Evolutionary conservation across 2,888 invertebrate species (phyloP).

Genomic region (Uloborus plumipes): DNA sequence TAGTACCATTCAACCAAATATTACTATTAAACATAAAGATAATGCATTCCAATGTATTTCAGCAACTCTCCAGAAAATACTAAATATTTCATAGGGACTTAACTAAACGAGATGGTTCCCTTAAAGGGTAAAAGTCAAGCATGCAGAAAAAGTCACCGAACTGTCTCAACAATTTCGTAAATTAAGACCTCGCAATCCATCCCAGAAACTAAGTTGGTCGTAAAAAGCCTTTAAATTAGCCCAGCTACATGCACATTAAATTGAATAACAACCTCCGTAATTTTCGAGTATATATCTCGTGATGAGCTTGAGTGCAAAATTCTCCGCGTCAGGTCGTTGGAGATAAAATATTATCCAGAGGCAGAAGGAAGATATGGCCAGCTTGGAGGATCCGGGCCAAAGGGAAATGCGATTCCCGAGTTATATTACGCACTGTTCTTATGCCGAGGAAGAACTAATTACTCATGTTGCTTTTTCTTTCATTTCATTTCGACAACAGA

Average conservation of each 20-base stretch:
- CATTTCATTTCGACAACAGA: conserved; percentile 64
- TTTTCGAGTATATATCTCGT: conserved; percentile 6
- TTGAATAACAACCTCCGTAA: background rate
- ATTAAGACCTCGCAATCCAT: too few species aligned
- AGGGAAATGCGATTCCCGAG: conserved; percentile 56
- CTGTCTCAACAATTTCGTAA: background rate
- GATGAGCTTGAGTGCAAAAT: background rate
- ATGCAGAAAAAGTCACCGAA: background rate
- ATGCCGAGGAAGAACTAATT: conserved; percentile 63
- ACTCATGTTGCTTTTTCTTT: conserved; percentile 64
- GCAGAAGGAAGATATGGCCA: conserved; percentile 7
- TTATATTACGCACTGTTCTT: conserved; percentile 56
- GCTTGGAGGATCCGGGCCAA: background rate
- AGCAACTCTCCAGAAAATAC: too few species aligned
- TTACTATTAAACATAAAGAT: too few species aligned
- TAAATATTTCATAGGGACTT: too few species aligned
- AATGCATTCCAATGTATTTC: too few species aligned
- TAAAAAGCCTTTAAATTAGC: too few species aligned
- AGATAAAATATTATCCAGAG: conserved; percentile 12
- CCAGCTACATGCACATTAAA: too few species aligned
- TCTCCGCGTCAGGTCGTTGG: background rate
- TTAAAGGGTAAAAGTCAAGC: too few species aligned
- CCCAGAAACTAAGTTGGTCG: too few species aligned
- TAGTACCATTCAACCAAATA: too few species aligned
- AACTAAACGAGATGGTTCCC: too few species aligned